Evolutionary conservation across 2,113 vertebrate genomes (phyloP).

Genomic region (Serinus canaria): DNA sequence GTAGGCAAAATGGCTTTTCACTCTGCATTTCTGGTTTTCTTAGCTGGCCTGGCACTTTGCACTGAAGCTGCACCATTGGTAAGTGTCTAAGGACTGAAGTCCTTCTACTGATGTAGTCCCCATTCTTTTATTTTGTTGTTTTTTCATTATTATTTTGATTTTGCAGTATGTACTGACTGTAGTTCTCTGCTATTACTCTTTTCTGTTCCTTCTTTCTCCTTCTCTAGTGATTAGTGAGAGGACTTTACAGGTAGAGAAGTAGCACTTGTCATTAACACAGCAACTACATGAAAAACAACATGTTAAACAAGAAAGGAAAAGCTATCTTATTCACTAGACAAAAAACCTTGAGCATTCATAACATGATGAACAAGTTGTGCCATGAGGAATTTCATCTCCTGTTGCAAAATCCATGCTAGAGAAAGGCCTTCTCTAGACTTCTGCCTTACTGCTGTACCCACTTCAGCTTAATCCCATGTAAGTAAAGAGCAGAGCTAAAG

Average conservation of each 20-base stretch:
- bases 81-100: constrained; percentile 46
- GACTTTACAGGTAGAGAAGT: not conserved
- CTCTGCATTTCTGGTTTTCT: constrained; percentile 41
- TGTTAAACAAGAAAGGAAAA: not conserved
- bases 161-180: not conserved
- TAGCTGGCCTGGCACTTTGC: constrained; percentile 60
- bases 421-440: not conserved
- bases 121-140: not conserved
- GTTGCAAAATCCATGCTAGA: not conserved
- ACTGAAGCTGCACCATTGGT: constrained; percentile 64
- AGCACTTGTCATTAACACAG: not conserved
- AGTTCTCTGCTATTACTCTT: not conserved
- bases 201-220: not conserved
- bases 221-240: not conserved
- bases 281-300: not conserved
- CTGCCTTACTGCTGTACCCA: not conserved
- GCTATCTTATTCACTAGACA: not conserved
- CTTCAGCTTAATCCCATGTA: not conserved
- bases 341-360: not conserved
- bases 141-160: not conserved
- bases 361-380: not conserved
- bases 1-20: constrained; percentile 66
- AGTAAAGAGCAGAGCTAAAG: not conserved
- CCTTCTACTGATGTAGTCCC: not conserved
- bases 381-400: not conserved